These are phyloP conservation scores for Tridacna crocea DNA, from an alignment of 2,888 invertebrate genomes.

Conservation along the genomic window DNA sequence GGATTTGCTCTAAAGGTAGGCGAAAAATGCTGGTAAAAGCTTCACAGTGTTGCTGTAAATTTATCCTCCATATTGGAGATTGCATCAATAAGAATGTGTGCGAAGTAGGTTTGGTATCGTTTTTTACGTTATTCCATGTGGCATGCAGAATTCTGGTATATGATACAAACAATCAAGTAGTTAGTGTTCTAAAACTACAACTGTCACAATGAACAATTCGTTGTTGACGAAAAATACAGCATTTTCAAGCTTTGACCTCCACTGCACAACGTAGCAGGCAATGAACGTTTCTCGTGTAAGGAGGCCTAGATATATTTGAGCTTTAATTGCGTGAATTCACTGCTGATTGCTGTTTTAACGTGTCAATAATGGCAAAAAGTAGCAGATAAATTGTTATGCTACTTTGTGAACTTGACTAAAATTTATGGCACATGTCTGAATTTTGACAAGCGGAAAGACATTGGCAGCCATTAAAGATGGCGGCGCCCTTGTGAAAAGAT, in stretches of 20 bases:
- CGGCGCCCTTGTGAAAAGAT: constrained; percentile 55
- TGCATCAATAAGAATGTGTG: constrained; percentile 50
- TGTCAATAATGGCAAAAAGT: too few relatives aligned
- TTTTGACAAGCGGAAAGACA: constrained; percentile 57
- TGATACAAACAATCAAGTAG: background rate
- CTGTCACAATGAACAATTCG: background rate
- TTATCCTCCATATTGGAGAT: constrained; percentile 62
- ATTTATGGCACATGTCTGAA: constrained; percentile 45
- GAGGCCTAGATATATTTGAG: too few relatives aligned
- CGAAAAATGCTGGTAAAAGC: constrained; percentile 17
- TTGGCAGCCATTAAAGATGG: constrained; percentile 64
- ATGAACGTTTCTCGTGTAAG: background rate
- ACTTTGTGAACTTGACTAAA: background rate
- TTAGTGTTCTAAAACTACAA: background rate
- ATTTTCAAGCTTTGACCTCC: constrained; percentile 28
- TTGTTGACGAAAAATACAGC: background rate
- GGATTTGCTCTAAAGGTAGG: constrained; percentile 57
- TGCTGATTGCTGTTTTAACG: too few relatives aligned
- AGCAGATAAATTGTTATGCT: too few relatives aligned
- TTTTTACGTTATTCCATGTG: too few relatives aligned
- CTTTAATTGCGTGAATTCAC: too few relatives aligned
- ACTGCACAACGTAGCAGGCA: background rate
- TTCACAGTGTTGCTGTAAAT: background rate
- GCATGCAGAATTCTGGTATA: too few relatives aligned
- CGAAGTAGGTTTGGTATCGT: background rate